Evolutionary conservation across 2,113 vertebrate genomes (phyloP).

Genomic region (Willisornis vidua): DNA sequence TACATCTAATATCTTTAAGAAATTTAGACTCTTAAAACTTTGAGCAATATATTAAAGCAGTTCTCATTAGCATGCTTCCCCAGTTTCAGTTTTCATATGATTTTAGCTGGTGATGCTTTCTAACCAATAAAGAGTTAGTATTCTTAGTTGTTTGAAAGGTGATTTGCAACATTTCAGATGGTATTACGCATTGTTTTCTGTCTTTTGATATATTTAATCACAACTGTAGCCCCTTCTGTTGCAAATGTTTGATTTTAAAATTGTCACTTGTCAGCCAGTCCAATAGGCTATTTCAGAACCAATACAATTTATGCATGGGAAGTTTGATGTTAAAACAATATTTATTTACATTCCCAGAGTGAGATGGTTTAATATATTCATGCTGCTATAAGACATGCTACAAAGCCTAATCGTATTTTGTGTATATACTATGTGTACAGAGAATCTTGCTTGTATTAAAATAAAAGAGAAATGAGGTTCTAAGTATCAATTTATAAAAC

Average conservation of each 20-base stretch:
- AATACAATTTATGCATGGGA: slow-evolving; percentile 60
- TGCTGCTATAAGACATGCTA: slow-evolving; percentile 58
- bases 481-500: slow-evolving; percentile 60
- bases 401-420: slow-evolving; percentile 63
- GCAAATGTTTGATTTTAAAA: slow-evolving; percentile 40
- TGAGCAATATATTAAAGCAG: background rate
- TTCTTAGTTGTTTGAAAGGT: slow-evolving; percentile 25
- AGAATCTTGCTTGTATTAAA: slow-evolving; percentile 65
- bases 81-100: background rate
- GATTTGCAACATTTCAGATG: slow-evolving; percentile 37
- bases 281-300: slow-evolving; percentile 40
- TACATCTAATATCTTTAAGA: background rate
- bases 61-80: slow-evolving; percentile 29
- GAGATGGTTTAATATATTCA: slow-evolving; percentile 58
- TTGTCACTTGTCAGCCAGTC: slow-evolving; percentile 45
- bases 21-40: background rate
- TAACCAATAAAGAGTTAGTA: slow-evolving; percentile 12
- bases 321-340: slow-evolving; percentile 61
- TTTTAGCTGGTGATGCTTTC: slow-evolving; percentile 33
- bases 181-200: slow-evolving; percentile 42
- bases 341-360: slow-evolving; percentile 65
- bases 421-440: slow-evolving; percentile 67
- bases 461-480: slow-evolving; percentile 60
- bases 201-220: slow-evolving; percentile 38
- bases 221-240: slow-evolving; percentile 40